Conservation (phyloP, 2,888 invertebrate genomes). For the Pseudococcus jackbeardsleyi region DNA sequence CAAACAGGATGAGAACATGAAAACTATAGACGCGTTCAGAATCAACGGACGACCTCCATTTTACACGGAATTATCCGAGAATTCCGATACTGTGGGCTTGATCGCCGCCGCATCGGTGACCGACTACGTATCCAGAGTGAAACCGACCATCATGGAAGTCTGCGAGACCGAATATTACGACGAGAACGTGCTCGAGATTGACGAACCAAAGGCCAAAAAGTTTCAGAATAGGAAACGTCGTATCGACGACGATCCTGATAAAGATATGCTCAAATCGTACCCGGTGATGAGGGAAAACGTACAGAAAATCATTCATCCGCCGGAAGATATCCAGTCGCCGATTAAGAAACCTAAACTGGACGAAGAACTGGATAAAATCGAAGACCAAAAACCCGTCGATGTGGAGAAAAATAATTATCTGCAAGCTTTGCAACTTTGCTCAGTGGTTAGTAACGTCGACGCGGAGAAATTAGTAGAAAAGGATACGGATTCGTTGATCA, state of each 20-base stretch:
- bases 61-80: slow-evolving; percentile 23
- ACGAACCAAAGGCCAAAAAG: slow-evolving; percentile 6
- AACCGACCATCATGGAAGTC: slow-evolving; percentile 16
- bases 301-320: neutral
- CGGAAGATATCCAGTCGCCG: neutral
- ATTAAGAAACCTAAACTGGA: slow-evolving; percentile 40
- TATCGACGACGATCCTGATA: slow-evolving; percentile 36
- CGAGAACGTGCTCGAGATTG: slow-evolving; percentile 8
- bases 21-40: neutral
- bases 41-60: slow-evolving; percentile 14
- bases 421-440: slow-evolving; percentile 54
- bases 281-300: slow-evolving; percentile 53
- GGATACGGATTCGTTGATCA: neutral
- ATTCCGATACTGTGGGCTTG: slow-evolving; percentile 29
- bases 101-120: slow-evolving; percentile 43
- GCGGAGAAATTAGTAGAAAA: neutral
- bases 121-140: slow-evolving; percentile 48
- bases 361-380: slow-evolving; percentile 2
- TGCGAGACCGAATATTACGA: slow-evolving; percentile 48
- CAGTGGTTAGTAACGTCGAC: neutral
- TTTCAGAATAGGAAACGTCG: slow-evolving; percentile 53
- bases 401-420: slow-evolving; percentile 59
- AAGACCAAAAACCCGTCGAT: slow-evolving; percentile 13
- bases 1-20: slow-evolving; percentile 42
- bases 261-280: slow-evolving; percentile 59